Percentiles rank a stretch among this genome's conserved stretches.
phyloP scores from a whole-genome alignment of 2,888 invertebrate genomes.

The Polymixis flavicincta region DNA sequence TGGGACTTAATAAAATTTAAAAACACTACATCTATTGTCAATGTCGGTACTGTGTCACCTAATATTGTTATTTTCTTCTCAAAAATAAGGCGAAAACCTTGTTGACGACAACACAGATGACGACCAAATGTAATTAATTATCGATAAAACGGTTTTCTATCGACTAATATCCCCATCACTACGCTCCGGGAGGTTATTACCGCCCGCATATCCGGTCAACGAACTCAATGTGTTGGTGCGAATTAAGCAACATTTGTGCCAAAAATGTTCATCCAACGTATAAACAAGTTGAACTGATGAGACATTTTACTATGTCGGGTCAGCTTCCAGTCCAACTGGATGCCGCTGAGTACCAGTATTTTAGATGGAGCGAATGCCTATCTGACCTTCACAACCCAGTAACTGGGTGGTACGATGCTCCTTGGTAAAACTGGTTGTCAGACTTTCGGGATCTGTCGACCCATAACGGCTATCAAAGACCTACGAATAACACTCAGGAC shows the following conservation, averaged over 20 bases:
- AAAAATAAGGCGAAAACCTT: not conserved
- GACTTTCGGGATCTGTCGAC: too few relatives aligned
- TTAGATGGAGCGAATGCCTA: too few relatives aligned
- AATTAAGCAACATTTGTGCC: constrained; percentile 47
- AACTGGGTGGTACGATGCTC: too few relatives aligned
- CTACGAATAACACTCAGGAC: too few relatives aligned
- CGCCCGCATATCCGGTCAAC: constrained; percentile 74
- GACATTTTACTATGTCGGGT: too few relatives aligned
- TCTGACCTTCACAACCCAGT: too few relatives aligned
- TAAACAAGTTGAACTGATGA: constrained; percentile 6
- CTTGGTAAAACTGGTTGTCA: too few relatives aligned
- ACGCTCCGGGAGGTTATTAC: constrained; percentile 74
- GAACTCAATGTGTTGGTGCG: constrained; percentile 63
- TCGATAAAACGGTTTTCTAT: constrained; percentile 65
- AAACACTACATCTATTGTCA: not conserved
- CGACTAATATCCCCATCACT: constrained; percentile 66
- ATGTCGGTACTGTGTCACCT: not conserved
- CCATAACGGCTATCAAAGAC: too few relatives aligned
- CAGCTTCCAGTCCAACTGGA: too few relatives aligned
- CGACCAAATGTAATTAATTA: constrained; percentile 56
- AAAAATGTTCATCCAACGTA: constrained; percentile 24
- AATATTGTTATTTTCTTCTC: constrained; percentile 3
- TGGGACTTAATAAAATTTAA: not conserved
- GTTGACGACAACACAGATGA: constrained; percentile 3
- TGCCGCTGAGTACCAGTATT: too few relatives aligned